Conservation (phyloP, 1,140 invertebrate species). For the Teleogryllus occipitalis region DNA sequence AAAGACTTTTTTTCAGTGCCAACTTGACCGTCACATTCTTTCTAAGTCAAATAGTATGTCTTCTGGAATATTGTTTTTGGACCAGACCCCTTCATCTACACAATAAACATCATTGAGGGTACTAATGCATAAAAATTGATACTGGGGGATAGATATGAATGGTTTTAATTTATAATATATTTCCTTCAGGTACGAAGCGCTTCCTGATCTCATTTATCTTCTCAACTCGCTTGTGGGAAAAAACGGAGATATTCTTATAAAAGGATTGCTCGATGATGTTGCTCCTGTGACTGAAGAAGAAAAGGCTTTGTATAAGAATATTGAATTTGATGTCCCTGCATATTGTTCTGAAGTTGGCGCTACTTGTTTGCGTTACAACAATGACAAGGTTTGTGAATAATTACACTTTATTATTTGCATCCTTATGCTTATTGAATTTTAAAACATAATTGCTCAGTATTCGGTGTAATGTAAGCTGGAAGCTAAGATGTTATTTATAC, state of each 20-base stretch:
- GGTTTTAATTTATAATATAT: background rate
- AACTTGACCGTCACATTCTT: no score
- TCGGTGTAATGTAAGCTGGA: no score
- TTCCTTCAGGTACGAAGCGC: conserved; percentile 61
- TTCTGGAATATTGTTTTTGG: no score
- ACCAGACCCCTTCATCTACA: no score
- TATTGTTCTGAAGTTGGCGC: conserved; percentile 67
- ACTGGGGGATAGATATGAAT: no score
- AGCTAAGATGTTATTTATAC: no score
- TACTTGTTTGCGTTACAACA: conserved; percentile 59
- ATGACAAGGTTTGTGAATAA: conserved; percentile 51
- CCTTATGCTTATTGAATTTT: no score
- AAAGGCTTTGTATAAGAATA: conserved; percentile 66
- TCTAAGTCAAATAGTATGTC: no score
- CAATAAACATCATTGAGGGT: no score
- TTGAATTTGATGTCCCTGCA: conserved; percentile 82
- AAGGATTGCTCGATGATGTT: conserved; percentile 72
- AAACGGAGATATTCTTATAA: conserved; percentile 74
- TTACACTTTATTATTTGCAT: background rate
- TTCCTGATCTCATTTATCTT: conserved; percentile 80
- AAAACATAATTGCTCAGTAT: no score
- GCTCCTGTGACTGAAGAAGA: conserved; percentile 66
- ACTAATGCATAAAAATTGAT: no score
- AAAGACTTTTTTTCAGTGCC: no score
- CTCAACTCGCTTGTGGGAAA: conserved; percentile 74